Percentiles rank a stretch among this genome's conserved stretches.
Evolutionary conservation across 2,113 vertebrate genomes (phyloP).

Genomic region (Diadophis punctatus): DNA sequence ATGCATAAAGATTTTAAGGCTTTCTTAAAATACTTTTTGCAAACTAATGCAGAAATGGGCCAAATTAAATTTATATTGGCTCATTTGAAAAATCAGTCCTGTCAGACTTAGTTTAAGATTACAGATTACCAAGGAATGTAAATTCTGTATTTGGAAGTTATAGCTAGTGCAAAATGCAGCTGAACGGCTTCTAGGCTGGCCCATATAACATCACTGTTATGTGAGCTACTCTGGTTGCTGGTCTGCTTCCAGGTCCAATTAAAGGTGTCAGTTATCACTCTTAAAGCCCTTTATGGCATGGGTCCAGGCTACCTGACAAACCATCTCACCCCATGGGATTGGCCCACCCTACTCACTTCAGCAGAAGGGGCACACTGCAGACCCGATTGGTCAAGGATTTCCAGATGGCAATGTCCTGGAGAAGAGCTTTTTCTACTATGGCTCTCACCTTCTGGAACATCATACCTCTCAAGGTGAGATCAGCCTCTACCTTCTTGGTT

Average conservation of each 20-base stretch:
- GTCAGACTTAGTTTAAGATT: background rate
- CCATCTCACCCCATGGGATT: background rate
- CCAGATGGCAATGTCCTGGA: background rate
- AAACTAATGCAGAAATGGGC: background rate
- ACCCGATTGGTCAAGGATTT: background rate
- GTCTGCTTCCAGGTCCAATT: background rate
- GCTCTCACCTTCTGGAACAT: background rate
- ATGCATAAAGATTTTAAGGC: background rate
- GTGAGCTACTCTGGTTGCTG: background rate
- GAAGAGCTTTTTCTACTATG: background rate
- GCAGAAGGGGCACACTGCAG: background rate
- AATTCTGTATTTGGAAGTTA: background rate
- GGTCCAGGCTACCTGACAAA: background rate
- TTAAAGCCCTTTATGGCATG: background rate
- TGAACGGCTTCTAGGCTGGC: background rate
- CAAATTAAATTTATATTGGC: background rate
- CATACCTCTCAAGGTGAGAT: background rate
- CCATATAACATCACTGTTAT: background rate
- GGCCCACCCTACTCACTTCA: too few species aligned
- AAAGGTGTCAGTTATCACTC: background rate
- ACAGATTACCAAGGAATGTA: background rate
- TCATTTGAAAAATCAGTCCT: background rate
- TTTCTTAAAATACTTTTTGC: background rate
- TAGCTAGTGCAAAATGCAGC: background rate
- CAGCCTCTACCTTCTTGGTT: background rate